Conservation (phyloP, 2,888 invertebrate genomes). For the Steinernema carpocapsae region DNA sequence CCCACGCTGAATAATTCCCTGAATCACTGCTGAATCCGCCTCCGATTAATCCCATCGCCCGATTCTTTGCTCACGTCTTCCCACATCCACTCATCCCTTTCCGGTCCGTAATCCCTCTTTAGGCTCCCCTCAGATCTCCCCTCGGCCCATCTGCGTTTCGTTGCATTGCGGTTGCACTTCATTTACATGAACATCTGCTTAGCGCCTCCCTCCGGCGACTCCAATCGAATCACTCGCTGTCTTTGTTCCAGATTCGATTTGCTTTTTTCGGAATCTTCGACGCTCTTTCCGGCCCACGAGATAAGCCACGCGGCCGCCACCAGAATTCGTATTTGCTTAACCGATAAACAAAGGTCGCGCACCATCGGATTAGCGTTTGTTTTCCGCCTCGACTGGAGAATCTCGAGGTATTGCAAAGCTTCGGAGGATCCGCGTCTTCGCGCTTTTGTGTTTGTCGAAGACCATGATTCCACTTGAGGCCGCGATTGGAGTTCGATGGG, state of each 20-base stretch:
- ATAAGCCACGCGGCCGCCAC: not conserved
- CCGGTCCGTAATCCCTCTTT: slow-evolving; percentile 5
- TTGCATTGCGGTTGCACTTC: not conserved
- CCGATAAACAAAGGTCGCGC: slow-evolving; percentile 31
- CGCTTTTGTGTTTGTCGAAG: slow-evolving; percentile 7
- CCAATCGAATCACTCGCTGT: slow-evolving; percentile 22
- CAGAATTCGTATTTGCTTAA: not conserved
- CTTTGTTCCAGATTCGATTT: slow-evolving; percentile 33
- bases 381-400: not conserved
- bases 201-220: slow-evolving; percentile 12
- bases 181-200: slow-evolving; percentile 32
- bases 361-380: slow-evolving; percentile 24
- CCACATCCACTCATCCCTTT: not conserved
- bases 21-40: not conserved
- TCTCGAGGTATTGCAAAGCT: slow-evolving; percentile 14
- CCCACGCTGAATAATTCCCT: not conserved
- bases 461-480: slow-evolving; percentile 18
- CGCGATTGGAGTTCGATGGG: no score
- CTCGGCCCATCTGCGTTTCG: slow-evolving; percentile 11
- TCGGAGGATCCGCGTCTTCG: slow-evolving; percentile 21
- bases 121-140: not conserved
- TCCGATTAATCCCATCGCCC: not conserved
- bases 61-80: not conserved
- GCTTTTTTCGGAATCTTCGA: slow-evolving; percentile 22
- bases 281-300: not conserved